Percentiles rank a stretch among this genome's conserved stretches.
These are phyloP conservation scores for Latheticus oryzae DNA, from an alignment of 2,888 invertebrate genomes.

Conservation along the genomic window DNA sequence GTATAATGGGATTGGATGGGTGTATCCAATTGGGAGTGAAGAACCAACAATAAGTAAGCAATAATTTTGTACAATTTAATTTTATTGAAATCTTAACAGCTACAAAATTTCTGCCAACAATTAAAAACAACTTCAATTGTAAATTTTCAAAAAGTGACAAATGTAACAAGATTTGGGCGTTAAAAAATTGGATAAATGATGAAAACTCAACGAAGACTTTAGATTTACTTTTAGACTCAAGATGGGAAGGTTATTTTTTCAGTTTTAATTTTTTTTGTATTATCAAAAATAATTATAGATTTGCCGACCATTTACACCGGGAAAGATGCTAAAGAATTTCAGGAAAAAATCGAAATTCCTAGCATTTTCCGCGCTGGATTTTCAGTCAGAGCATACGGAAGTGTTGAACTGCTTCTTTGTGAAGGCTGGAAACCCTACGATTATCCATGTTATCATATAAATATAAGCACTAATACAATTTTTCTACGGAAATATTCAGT, in stretches of 20 bases:
- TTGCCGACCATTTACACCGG: conserved; percentile 55
- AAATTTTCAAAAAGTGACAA: conserved; percentile 54
- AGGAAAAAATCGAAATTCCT: conserved; percentile 53
- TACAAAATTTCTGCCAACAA: conserved; percentile 56
- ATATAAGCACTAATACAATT: conserved; percentile 53
- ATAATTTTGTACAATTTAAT: not conserved
- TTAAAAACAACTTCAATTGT: conserved; percentile 57
- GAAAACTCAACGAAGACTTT: conserved; percentile 52
- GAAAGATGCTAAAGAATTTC: conserved; percentile 53
- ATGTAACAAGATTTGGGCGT: conserved; percentile 56
- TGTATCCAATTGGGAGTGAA: no score
- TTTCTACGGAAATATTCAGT: conserved; percentile 50
- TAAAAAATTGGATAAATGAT: conserved; percentile 58
- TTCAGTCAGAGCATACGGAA: conserved; percentile 55
- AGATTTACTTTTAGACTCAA: conserved; percentile 55
- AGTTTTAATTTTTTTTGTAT: conserved; percentile 1
- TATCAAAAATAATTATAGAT: conserved; percentile 47
- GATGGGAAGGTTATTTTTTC: conserved; percentile 59
- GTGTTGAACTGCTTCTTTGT: conserved; percentile 58
- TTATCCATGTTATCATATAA: conserved; percentile 59
- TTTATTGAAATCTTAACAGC: conserved; percentile 48
- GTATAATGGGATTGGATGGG: conserved; percentile 59
- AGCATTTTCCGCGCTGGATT: conserved; percentile 52
- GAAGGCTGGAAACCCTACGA: conserved; percentile 58
- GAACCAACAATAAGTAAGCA: conserved; percentile 56